phyloP scores from a whole-genome alignment of 2,113 vertebrate species.

The Clarias gariepinus region DNA sequence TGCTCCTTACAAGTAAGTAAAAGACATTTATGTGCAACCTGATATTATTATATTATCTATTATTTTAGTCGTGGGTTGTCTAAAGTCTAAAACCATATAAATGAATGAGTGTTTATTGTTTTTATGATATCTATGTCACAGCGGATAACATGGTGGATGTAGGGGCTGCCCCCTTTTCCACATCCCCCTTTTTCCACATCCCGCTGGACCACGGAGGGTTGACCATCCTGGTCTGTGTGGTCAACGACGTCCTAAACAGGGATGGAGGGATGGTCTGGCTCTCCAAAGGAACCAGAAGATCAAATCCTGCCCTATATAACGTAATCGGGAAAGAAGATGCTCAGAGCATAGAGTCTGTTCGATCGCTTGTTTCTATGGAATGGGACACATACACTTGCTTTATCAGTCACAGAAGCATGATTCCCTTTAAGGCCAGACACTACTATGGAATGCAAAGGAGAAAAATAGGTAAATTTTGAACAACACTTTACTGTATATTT shows the following conservation, averaged over 20 bases:
- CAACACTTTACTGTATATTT: not conserved
- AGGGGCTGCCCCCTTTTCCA: constrained; percentile 63
- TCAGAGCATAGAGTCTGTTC: constrained; percentile 50
- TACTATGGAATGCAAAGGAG: constrained; percentile 52
- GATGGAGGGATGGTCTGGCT: constrained; percentile 68
- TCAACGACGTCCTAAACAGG: constrained; percentile 66
- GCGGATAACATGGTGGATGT: constrained; percentile 52
- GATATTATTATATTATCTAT: not conserved
- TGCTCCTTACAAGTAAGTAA: constrained; percentile 55
- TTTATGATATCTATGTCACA: constrained; percentile 6
- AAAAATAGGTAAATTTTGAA: constrained; percentile 28
- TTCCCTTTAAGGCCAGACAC: constrained; percentile 48
- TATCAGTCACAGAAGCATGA: constrained; percentile 58
- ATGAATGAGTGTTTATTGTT: not conserved
- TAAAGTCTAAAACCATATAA: not conserved
- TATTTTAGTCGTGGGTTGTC: not conserved
- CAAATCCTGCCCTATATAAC: constrained; percentile 43
- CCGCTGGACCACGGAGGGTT: constrained; percentile 64
- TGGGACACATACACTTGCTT: constrained; percentile 72
- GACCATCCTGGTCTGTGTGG: constrained; percentile 74
- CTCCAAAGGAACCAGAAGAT: constrained; percentile 42
- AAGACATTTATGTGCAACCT: not conserved
- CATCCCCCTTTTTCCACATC: constrained; percentile 68
- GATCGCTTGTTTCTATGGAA: constrained; percentile 64
- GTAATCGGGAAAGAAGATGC: constrained; percentile 49